A percentile compares a stretch with the other conserved stretches of the same genome.
phyloP scores from a whole-genome alignment of 2,113 vertebrate genomes.

The Sakesphorus luctuosus region DNA sequence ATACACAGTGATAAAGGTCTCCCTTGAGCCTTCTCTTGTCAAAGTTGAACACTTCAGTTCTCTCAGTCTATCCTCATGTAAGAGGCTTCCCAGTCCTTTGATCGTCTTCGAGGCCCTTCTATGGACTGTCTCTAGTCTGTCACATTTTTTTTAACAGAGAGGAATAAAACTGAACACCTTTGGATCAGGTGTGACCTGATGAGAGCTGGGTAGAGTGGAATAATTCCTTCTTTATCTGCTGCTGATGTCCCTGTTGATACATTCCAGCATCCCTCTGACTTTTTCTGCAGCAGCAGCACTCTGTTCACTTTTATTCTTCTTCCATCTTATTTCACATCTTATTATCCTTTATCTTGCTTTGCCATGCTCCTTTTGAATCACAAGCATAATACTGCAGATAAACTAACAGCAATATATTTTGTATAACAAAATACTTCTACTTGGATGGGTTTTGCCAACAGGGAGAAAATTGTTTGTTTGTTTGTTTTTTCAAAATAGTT shows the following conservation, averaged over 20 bases:
- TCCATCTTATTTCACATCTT: background rate
- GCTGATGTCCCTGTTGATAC: background rate
- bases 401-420: background rate
- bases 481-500: background rate
- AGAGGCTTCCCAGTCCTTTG: background rate
- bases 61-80: background rate
- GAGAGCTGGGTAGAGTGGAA: background rate
- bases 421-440: background rate
- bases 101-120: background rate
- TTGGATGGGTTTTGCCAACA: background rate
- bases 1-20: background rate
- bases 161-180: background rate
- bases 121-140: background rate
- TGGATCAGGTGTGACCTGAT: background rate
- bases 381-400: background rate
- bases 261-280: background rate
- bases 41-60: background rate
- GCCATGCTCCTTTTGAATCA: background rate
- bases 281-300: background rate
- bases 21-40: background rate
- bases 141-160: background rate
- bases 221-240: background rate
- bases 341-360: background rate
- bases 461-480: fast-evolving
- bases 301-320: background rate